Evolutionary conservation across 2,113 vertebrate genomes (phyloP), one percentile per base, ranked within the genome.

Genomic region (Corythaeola cristata): DNA sequence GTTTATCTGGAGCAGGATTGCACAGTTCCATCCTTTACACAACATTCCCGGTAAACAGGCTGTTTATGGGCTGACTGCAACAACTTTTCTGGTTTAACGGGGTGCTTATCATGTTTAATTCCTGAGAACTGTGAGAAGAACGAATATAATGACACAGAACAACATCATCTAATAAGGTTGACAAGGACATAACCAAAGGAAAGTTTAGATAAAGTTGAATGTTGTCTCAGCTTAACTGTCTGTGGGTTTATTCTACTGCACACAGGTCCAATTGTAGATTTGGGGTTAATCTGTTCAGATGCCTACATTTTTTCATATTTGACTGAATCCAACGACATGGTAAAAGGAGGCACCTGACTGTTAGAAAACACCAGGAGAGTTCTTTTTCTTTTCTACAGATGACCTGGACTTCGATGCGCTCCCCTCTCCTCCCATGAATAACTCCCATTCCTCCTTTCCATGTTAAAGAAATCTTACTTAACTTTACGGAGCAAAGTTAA

Each of bases 401-500:
- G 30, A 28, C 18, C 26, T 85, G 9, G 45, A 26, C 23, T 88
- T 12, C 26, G 0, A 10, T 56, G 20, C 15, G 23, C 45, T 77
- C 8, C 28, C 3, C 3, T 63, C 14, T 81, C 15, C 49, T 77
- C 11, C 20, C 13, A n/a, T 0, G 0, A 52, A 23, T 66, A 60
- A 44, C 17, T 89, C 37, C 28, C 9, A 17, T 56, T 77, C 22
- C 28, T 81, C 37, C 20, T 37, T 69, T 94, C 26, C 55, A 21
- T 10, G 8, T 58, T 74, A 53, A 69, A 88, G 20, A 78, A 75
- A 63, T 58, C 21, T 33, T 78, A 4, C 23, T 52, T 85, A 62
- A 53, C 18, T 62, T 78, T n/a, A 24, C 1, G 3, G 41, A 24
- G 12, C 55, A 39, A 64, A 81, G 14, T 64, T 71, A 66, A n/a